These are phyloP conservation scores for Drosophila kohkoa DNA, from an alignment of 1,140 invertebrate species.

Conservation along the genomic window DNA sequence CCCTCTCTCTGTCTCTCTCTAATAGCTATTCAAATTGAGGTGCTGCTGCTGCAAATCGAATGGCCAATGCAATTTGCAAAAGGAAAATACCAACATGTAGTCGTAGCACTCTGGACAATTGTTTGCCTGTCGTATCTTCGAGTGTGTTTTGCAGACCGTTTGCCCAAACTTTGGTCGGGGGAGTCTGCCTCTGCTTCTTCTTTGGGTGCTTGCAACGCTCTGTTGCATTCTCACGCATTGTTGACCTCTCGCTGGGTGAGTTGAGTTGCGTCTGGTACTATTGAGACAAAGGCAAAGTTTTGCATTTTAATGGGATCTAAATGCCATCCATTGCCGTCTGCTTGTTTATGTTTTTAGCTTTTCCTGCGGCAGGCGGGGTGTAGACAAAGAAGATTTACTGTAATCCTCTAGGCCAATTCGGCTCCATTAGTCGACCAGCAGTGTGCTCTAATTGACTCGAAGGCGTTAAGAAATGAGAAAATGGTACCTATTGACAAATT, in stretches of 20 bases:
- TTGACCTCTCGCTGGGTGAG: conserved; percentile 12
- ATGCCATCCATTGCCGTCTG: conserved; percentile 43
- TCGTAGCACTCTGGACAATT: conserved; percentile 19
- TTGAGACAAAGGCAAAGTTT: conserved; percentile 44
- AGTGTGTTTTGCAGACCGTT: conserved; percentile 23
- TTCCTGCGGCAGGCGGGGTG: neutral
- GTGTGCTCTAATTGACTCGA: conserved; percentile 11
- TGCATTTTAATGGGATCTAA: conserved; percentile 75
- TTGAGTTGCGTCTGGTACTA: neutral
- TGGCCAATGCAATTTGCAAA: conserved; percentile 40
- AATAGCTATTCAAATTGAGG: conserved; percentile 3
- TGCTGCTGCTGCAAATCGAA: conserved; percentile 10
- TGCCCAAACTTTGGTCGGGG: conserved; percentile 10
- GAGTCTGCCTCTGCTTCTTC: conserved; percentile 9
- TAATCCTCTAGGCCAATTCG: neutral
- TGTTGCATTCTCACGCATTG: conserved; percentile 40
- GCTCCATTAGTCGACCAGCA: conserved; percentile 1
- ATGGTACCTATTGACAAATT: neutral
- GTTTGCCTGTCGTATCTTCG: conserved; percentile 51
- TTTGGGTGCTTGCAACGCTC: conserved; percentile 27
- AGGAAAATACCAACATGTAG: conserved; percentile 52
- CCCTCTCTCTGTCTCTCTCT: neutral
- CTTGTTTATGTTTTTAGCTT: conserved; percentile 47
- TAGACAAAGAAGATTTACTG: neutral
- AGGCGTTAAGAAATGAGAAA: conserved; percentile 20